A percentile compares a stretch with the other conserved stretches of the same genome.
Evolutionary conservation across 2,888 invertebrate genomes (phyloP).

Genomic region (Priocnemis perturbator): DNA sequence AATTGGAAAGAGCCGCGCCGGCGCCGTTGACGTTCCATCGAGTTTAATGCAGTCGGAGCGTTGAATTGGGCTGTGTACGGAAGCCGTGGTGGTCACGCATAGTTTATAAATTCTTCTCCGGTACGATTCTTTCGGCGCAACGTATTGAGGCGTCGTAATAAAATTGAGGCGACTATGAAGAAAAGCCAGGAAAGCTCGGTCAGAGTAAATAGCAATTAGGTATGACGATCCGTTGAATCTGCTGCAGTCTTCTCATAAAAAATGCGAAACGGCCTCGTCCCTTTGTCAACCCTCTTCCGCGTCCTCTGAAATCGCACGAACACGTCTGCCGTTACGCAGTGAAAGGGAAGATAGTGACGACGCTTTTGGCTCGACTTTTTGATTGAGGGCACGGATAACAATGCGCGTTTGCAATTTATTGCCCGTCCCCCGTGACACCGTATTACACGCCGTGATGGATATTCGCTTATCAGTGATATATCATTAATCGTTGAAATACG

Average conservation of each 20-base stretch:
- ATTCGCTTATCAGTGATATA: conserved; percentile 11
- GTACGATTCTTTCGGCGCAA: too few species aligned
- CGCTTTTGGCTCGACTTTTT: conserved; percentile 16
- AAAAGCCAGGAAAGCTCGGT: too few species aligned
- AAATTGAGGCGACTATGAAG: too few species aligned
- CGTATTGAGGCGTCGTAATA: too few species aligned
- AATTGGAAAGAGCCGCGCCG: too few species aligned
- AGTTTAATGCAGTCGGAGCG: too few species aligned
- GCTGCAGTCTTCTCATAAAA: neutral
- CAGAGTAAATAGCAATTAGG: neutral
- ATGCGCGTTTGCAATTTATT: conserved; percentile 21
- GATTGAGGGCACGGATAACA: conserved; percentile 16
- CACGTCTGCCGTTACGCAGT: neutral
- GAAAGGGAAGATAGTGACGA: neutral
- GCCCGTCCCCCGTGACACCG: conserved; percentile 4
- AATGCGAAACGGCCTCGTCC: neutral
- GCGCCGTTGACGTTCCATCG: too few species aligned
- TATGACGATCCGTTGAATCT: neutral
- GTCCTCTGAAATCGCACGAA: conserved; percentile 1
- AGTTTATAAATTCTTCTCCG: too few species aligned
- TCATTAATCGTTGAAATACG: conserved; percentile 26
- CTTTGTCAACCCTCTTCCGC: neutral
- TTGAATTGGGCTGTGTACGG: too few species aligned
- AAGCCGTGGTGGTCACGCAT: too few species aligned
- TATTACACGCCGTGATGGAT: conserved; percentile 14